Evolutionary conservation across 2,888 invertebrate genomes (phyloP).

Genomic region (Scrobipalpa costella): DNA sequence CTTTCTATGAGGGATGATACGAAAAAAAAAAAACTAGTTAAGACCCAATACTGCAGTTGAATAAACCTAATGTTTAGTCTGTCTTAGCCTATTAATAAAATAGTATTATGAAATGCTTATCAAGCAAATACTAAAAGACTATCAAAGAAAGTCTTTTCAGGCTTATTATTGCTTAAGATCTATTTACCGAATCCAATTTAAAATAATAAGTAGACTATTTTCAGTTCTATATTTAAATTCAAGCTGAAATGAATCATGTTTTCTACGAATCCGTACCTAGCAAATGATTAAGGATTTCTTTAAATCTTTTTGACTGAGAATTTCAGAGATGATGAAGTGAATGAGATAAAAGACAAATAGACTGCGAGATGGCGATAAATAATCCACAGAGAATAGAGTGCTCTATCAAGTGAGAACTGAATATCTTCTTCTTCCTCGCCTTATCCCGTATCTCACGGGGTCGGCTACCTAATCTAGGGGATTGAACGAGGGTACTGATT

Average conservation of each 20-base stretch:
- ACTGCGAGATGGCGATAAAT: background rate
- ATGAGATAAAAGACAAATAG: constrained; percentile 8
- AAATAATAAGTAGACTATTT: background rate
- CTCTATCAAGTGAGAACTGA: background rate
- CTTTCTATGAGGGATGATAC: too few relatives aligned
- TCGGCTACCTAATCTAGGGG: too few relatives aligned
- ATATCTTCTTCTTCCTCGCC: background rate
- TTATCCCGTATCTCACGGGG: too few relatives aligned
- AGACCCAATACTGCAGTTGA: too few relatives aligned
- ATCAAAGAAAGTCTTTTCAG: too few relatives aligned
- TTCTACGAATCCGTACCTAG: background rate
- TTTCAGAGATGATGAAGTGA: constrained; percentile 15
- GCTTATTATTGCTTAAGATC: too few relatives aligned
- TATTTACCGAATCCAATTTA: background rate
- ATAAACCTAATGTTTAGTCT: too few relatives aligned
- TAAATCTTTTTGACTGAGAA: constrained; percentile 6
- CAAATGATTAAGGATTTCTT: background rate
- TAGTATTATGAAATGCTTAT: too few relatives aligned
- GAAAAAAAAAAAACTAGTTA: too few relatives aligned
- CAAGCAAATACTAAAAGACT: too few relatives aligned
- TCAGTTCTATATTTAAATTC: background rate
- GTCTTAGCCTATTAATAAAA: too few relatives aligned
- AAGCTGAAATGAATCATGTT: background rate
- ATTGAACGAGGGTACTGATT: too few relatives aligned
- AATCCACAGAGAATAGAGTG: background rate